Conservation (phyloP, 2,797 vertebrate species). For the Clarias platycephalus region DNA sequence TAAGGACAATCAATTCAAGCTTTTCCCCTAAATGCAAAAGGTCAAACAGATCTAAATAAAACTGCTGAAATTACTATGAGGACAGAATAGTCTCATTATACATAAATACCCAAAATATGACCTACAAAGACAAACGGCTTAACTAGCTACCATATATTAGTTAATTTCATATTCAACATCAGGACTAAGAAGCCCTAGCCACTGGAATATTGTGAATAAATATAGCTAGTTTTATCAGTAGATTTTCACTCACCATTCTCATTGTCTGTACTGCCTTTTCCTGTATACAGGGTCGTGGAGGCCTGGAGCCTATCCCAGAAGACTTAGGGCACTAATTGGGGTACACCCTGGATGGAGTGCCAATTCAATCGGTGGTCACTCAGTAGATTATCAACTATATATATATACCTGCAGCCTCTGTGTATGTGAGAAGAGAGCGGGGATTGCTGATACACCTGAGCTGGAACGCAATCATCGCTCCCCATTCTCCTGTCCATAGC, state of each 20-base stretch:
- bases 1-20: neutral
- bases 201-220: neutral
- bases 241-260: neutral
- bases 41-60: constrained; percentile 49
- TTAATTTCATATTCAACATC: neutral
- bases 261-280: too few relatives aligned
- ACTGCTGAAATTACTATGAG: constrained; percentile 1
- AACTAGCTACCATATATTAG: neutral
- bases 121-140: neutral
- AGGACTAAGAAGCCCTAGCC: neutral
- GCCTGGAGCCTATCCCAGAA: too few relatives aligned
- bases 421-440: too few relatives aligned
- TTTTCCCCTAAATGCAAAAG: neutral
- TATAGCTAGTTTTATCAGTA: neutral
- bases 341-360: too few relatives aligned
- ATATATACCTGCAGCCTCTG: too few relatives aligned
- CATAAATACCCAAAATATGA: neutral
- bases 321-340: too few relatives aligned
- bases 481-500: too few relatives aligned
- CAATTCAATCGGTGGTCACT: too few relatives aligned
- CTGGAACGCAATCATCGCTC: too few relatives aligned
- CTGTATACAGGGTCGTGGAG: too few relatives aligned
- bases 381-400: too few relatives aligned
- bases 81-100: neutral
- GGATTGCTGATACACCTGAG: too few relatives aligned